These are phyloP conservation scores for Ceratosolen fusciceps DNA, from an alignment of 1,140 invertebrate genomes.

Conservation along the genomic window DNA sequence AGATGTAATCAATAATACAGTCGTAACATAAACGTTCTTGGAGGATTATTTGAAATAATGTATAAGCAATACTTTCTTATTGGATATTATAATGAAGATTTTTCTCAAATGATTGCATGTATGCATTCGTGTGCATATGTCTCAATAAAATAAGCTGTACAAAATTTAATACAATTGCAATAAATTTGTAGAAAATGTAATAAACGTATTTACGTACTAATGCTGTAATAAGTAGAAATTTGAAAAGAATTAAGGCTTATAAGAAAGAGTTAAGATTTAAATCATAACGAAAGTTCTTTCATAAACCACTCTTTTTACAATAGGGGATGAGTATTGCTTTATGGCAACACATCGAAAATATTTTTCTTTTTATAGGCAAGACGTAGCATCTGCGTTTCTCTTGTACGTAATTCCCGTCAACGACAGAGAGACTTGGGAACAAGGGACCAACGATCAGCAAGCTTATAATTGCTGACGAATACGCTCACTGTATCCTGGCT, in stretches of 20 bases:
- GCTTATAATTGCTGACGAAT: conserved; percentile 31
- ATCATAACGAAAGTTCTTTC: conserved; percentile 1
- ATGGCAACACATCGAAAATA: conserved; percentile 27
- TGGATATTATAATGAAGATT: no score
- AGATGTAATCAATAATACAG: conserved; percentile 36
- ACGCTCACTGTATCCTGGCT: background rate
- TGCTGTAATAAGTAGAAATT: background rate
- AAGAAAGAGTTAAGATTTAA: background rate
- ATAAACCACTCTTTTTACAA: background rate
- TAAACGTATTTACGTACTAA: no score
- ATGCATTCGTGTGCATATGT: no score
- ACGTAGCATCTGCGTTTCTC: background rate
- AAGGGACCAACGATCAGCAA: background rate
- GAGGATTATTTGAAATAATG: no score
- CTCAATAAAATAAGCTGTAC: no score
- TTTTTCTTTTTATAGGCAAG: background rate
- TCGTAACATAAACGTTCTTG: background rate
- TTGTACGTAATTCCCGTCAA: conserved; percentile 1
- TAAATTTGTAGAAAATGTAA: no score
- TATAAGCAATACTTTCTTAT: no score
- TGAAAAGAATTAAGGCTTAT: background rate
- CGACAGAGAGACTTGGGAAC: background rate
- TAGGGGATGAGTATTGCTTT: conserved; percentile 16
- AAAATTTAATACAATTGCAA: no score
- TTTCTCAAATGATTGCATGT: no score